phyloP scores from a whole-genome alignment of 1,140 invertebrate genomes.

The Micrasema longulum region DNA sequence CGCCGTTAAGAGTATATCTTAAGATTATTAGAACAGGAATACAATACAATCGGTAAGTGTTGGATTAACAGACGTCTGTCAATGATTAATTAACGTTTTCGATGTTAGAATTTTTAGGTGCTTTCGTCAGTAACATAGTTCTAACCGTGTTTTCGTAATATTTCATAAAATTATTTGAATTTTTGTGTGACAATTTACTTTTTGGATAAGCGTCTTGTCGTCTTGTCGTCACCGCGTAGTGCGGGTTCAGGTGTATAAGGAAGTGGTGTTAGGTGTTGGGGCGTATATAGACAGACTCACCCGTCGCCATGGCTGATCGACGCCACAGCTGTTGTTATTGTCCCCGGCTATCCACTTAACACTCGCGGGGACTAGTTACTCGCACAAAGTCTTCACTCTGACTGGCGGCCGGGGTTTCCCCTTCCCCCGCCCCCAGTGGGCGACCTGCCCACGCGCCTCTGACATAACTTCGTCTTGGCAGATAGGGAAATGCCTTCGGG shows the following conservation, averaged over 20 bases:
- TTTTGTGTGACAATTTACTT: no score
- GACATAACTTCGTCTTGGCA: slow-evolving; percentile 37
- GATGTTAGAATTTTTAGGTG: no score
- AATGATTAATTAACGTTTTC: no score
- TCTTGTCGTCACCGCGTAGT: no score
- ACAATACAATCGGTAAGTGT: no score
- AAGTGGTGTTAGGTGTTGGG: neutral
- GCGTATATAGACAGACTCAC: slow-evolving; percentile 35
- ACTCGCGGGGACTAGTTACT: slow-evolving; percentile 50
- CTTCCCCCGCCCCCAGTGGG: slow-evolving; percentile 21
- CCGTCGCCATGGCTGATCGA: slow-evolving; percentile 48
- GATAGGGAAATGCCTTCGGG: slow-evolving; percentile 38
- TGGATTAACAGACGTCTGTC: no score
- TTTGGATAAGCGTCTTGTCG: no score
- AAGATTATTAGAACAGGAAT: no score
- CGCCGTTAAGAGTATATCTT: no score
- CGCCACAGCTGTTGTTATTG: slow-evolving; percentile 49
- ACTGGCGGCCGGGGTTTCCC: slow-evolving; percentile 39
- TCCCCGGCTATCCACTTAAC: slow-evolving; percentile 47
- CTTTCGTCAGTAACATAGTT: no score
- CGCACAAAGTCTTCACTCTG: slow-evolving; percentile 51
- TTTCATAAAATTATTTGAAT: no score
- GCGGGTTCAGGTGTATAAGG: neutral
- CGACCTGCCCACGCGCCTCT: slow-evolving; percentile 9
- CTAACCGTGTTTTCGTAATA: no score